Conservation (phyloP, 2,113 vertebrate genomes). For the Toxotes jaculatrix region DNA sequence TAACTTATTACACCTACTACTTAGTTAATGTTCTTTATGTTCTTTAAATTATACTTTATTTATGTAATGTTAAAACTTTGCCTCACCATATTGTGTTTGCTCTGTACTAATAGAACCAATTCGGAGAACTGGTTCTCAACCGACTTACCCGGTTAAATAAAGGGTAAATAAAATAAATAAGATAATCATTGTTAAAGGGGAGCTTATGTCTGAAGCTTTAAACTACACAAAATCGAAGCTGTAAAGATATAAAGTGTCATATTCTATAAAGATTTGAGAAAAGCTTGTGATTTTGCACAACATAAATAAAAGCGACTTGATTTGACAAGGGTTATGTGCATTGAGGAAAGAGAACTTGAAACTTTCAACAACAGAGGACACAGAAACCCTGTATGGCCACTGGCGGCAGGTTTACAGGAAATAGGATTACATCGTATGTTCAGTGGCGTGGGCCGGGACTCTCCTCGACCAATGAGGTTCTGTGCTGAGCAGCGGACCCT, state of each 20-base stretch:
- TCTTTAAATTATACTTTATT: not conserved
- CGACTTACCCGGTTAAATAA: too few relatives aligned
- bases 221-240: too few relatives aligned
- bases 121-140: too few relatives aligned
- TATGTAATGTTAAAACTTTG: too few relatives aligned
- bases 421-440: constrained; percentile 80
- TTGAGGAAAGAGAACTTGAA: not conserved
- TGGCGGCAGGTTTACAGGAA: not conserved
- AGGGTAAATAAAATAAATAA: too few relatives aligned
- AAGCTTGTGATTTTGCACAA: too few relatives aligned
- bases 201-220: too few relatives aligned
- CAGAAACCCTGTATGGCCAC: too few relatives aligned
- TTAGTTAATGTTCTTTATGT: not conserved
- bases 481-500: constrained; percentile 78
- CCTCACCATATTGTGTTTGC: not conserved
- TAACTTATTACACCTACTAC: not conserved
- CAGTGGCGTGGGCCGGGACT: constrained; percentile 68
- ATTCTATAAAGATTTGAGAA: too few relatives aligned
- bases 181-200: too few relatives aligned
- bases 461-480: constrained; percentile 80
- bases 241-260: too few relatives aligned
- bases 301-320: not conserved
- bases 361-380: too few relatives aligned
- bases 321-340: not conserved
- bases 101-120: not conserved